phyloP scores from a whole-genome alignment of 1,140 invertebrate species.

The Drosophila kepulauana region DNA sequence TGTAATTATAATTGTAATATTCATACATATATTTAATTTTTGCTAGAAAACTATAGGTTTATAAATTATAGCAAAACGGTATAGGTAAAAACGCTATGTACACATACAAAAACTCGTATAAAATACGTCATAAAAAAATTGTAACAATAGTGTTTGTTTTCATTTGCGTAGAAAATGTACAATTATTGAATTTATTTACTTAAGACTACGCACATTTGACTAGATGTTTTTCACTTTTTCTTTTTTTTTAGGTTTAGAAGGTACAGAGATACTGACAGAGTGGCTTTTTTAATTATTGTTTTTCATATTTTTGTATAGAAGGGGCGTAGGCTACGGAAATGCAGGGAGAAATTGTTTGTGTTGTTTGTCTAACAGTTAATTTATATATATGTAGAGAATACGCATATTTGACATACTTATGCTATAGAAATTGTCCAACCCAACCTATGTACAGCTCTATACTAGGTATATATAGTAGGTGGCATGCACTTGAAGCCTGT shows the following conservation, averaged over 20 bases:
- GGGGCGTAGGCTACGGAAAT: slow-evolving; percentile 17
- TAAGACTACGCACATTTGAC: slow-evolving; percentile 65
- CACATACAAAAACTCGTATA: slow-evolving; percentile 77
- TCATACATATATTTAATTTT: slow-evolving; percentile 25
- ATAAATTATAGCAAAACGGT: slow-evolving; percentile 45
- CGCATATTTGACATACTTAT: slow-evolving; percentile 19
- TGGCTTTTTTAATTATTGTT: slow-evolving; percentile 18
- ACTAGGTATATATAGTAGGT: slow-evolving; percentile 28
- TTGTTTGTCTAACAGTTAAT: slow-evolving; percentile 6
- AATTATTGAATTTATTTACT: slow-evolving; percentile 70
- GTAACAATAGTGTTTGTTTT: slow-evolving; percentile 63
- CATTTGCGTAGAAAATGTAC: slow-evolving; percentile 67
- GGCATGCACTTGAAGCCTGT: slow-evolving; percentile 45
- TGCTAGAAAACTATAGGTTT: slow-evolving; percentile 66
- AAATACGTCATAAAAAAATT: slow-evolving; percentile 67
- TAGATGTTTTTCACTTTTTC: slow-evolving; percentile 42
- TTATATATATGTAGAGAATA: slow-evolving; percentile 3
- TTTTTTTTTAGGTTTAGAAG: slow-evolving; percentile 63
- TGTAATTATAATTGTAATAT: slow-evolving; percentile 41
- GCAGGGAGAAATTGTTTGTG: slow-evolving; percentile 16
- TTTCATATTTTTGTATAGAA: slow-evolving; percentile 7
- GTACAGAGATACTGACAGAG: slow-evolving; percentile 76
- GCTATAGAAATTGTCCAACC: slow-evolving; percentile 1
- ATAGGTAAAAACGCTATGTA: slow-evolving; percentile 76
- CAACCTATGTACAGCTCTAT: slow-evolving; percentile 9